Base-by-base conservation (phyloP, 2,888 invertebrate species). In the Conops quadrifasciatus region DNA sequence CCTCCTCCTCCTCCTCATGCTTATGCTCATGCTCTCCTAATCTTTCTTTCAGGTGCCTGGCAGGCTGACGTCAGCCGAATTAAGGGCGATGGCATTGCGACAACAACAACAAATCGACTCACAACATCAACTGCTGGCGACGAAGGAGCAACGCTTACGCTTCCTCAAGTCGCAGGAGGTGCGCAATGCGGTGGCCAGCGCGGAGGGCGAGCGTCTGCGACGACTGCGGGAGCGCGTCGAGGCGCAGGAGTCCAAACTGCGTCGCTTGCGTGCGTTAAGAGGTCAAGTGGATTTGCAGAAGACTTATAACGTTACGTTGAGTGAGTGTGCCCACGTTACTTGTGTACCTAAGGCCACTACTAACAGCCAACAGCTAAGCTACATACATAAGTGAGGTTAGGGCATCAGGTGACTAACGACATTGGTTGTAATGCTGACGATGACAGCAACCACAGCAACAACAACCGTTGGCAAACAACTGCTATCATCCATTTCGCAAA, bases 31-130 rank as follows among this genome's bases (percentile, higher is more conserved):
- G 4, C 24, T 53, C 36, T n/a, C 5, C 49, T 56, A 62, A 45
- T 58, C 58, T 65, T 67, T 36, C 36, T 36, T 73, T 59, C 89
- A 94, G 94, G 91, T 94, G 93, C 93, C 93, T 90, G 93, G 93
- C 91, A 94, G 94, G 92, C 90, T 94, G 90, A 94, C 94, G 87
- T 90, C 96, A 90, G 92, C 93, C 87, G 97, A 97, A 91, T 93
- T 97, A 89, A 96, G 96, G 90, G 96, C 96, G 87, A 97, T 97
- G 96, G 97, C 97, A 87, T 91, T 95, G 87, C 91, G 96, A 84
- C 98, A 98, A 89, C 97, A 97, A 89, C 94, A 96, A 88, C 96
- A 97, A 90, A 96, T 97, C 86, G 96, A 97, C 89, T 93, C 94
- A 84, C 97, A 97, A 89, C 94, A 95, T 87, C 90, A 86, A 88